These are phyloP conservation scores for Syritta pipiens DNA, from an alignment of 2,888 invertebrate species.

Conservation along the genomic window DNA sequence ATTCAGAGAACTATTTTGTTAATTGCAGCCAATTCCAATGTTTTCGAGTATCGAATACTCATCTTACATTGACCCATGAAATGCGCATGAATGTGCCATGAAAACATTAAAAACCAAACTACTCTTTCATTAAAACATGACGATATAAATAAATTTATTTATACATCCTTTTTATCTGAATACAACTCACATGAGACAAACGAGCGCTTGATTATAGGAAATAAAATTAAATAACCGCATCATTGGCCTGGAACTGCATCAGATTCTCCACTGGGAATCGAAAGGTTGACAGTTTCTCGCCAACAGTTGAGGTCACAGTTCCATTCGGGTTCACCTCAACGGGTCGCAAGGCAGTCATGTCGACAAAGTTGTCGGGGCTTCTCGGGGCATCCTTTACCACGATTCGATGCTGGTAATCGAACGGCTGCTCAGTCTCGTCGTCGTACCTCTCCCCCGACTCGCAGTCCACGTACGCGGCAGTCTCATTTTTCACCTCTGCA, in stretches of 20 bases:
- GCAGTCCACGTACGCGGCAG: conserved; percentile 32
- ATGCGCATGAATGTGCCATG: no score
- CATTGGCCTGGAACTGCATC: conserved; percentile 77
- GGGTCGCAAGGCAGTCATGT: neutral
- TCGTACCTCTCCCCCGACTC: conserved; percentile 36
- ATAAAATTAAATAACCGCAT: conserved; percentile 70
- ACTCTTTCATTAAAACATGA: no score
- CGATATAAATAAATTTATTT: no score
- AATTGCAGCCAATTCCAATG: no score
- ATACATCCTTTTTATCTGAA: no score
- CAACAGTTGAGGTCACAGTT: neutral
- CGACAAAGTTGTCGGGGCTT: neutral
- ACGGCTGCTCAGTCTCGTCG: conserved; percentile 11
- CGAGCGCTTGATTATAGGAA: no score
- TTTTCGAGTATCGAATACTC: no score
- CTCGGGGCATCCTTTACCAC: neutral
- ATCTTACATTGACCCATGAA: no score
- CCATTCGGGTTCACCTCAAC: neutral
- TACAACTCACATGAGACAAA: no score
- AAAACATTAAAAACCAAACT: no score
- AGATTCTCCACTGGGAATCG: conserved; percentile 78
- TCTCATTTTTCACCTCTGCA: neutral
- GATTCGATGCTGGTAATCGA: conserved; percentile 5
- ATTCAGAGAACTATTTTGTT: no score
- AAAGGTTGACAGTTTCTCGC: conserved; percentile 72